Evolutionary conservation across 2,888 invertebrate genomes (phyloP), one percentile per base, ranked within the genome.

Genomic region (Crematogaster levior): DNA sequence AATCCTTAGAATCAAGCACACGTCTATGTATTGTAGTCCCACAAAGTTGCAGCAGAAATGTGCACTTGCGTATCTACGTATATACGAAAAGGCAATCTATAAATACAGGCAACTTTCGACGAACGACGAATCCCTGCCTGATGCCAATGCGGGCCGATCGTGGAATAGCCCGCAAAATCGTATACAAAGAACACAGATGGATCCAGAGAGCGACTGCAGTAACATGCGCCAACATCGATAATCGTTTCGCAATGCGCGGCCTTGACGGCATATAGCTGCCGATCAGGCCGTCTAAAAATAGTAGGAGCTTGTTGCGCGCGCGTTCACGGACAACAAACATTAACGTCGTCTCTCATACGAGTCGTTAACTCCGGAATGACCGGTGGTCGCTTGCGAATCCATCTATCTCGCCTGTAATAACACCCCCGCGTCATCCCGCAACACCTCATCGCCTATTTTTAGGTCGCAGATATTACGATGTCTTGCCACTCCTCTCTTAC

Each of bases 181-280:
- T 61, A 37, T 1, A 46, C 73, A 63, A 74, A 34, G 73, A 74
- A 61, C 34, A 60, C 18, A 21, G 21, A 58, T 58, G 40, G 34
- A 74, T 65, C 60, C n/a, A n/a, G 53, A 6, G 43, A 43, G 21
- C 21, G 40, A 63, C 63, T 68, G 27, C 21, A 46, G 34, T 43
- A 63, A 73, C 87, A 82, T 77, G 81, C 82, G 84, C 75, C 37
- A 79, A 65, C 84, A 48, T 89, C 90, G 90, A 91, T 90, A 87
- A 90, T 86, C 86, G 90, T 92, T 91, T 92, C 90, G 90, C 90
- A 92, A 93, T 90, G 86, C 91, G 93, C 91, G 93, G 91, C 93
- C 93, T 93, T 93, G 92, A 90, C 89, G 91, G 89, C 82, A 84
- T 89, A 86, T 82, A 74, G 56, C 53, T 43, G 48, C 83, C 84